A percentile compares a stretch with the other conserved stretches of the same genome.
Evolutionary conservation across 2,113 vertebrate species (phyloP).

Genomic region (Chunga burmeisteri): DNA sequence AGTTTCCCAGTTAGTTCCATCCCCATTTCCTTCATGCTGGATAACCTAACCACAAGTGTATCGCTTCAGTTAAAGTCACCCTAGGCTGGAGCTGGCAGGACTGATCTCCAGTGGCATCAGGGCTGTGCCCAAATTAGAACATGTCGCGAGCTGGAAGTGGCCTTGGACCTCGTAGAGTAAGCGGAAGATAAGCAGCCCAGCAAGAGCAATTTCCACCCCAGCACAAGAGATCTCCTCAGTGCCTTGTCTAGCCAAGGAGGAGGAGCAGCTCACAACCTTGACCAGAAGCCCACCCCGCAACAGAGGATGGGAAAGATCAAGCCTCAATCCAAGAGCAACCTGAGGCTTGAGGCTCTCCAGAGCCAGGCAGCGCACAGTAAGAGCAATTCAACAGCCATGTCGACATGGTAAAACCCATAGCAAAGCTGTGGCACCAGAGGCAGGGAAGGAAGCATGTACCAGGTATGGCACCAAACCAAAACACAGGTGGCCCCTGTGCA

Average conservation of each 20-base stretch:
- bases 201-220: neutral
- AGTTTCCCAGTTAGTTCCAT: neutral
- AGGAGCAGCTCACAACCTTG: neutral
- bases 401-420: fast-evolving
- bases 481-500: fast-evolving
- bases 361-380: neutral
- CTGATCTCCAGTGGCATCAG: neutral
- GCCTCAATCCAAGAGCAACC: neutral
- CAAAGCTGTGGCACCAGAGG: neutral
- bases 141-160: fast-evolving
- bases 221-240: neutral
- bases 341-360: neutral
- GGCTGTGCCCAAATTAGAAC: neutral
- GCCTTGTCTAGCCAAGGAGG: neutral
- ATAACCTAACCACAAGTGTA: neutral
- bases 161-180: neutral
- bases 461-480: neutral
- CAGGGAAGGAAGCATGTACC: fast-evolving
- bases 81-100: neutral
- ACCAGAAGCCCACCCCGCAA: neutral
- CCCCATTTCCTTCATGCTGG: neutral
- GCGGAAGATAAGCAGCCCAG: neutral
- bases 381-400: neutral
- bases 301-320: neutral
- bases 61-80: neutral